Base-by-base conservation (phyloP, 2,113 vertebrate genomes). In the Puma concolor region DNA sequence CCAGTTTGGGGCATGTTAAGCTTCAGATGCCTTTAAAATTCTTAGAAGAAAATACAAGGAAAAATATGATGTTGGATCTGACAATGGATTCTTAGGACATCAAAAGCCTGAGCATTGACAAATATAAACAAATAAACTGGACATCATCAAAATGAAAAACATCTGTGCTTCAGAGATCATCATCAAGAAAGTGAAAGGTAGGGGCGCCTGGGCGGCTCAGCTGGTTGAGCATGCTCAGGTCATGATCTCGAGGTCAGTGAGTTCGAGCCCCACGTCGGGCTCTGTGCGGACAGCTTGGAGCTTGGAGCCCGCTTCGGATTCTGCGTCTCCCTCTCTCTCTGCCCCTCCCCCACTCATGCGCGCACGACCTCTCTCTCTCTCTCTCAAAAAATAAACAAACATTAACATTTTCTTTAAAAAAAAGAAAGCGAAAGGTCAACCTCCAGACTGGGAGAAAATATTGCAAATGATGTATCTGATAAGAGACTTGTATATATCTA, bases 21-120 rank as follows among this genome's bases (percentile, higher is more conserved):
- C 76, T 91, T 94, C 66, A 76, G 7, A 52, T 7, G 44, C 3
- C 90, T 67, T 93, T 86, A 74, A 95, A 93, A 86, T 71, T 87
- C 60, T 91, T 94, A 72, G 38, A 95, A 87, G 57, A 90, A 80
- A 85, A 44, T 25, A 66, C 64, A 66, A 57, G 63, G 57, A 19
- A 80, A 74, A 85, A 50, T 41, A 95, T 33, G 19, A 69, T 57
- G n/a, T 63, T 92, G 27, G 21, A 83, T 36, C 54, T 92, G 83
- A n/a, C 52, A 79, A 85, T 79, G 52, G 10, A 64, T 66, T 87
- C 54, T 76, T 86, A 88, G 38, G 14, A 50, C 38, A 83, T 84
- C 38, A 92, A 97, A 92, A 69, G 12, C 60, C 67, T 63, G 41
- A 66, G 15, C 8, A 82, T n/a, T 31, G 92, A 88, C 29, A 82